Evolutionary conservation across 2,888 invertebrate species (phyloP).

Genomic region (Craniophora ligustri): DNA sequence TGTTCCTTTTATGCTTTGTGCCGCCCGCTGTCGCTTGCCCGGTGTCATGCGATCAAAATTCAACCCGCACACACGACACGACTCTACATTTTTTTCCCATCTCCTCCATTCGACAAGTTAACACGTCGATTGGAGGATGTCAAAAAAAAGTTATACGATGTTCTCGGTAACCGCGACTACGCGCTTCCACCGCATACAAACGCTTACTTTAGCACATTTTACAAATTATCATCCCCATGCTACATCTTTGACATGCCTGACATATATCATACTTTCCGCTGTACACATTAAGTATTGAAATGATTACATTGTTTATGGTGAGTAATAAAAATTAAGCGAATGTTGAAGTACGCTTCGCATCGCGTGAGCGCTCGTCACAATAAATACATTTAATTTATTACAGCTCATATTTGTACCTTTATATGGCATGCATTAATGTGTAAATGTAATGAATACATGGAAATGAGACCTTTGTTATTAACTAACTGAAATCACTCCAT

Average conservation of each 20-base stretch:
- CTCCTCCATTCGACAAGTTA: conserved; percentile 71
- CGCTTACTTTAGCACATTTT: conserved; percentile 60
- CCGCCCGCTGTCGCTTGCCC: conserved; percentile 51
- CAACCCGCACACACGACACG: conserved; percentile 65
- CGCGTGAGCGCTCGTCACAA: conserved; percentile 65
- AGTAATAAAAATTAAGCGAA: conserved; percentile 57
- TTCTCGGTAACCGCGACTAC: conserved; percentile 60
- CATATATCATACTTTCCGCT: conserved; percentile 47
- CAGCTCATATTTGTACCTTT: conserved; percentile 56
- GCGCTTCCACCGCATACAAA: conserved; percentile 66
- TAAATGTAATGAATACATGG: conserved; percentile 69
- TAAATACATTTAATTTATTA: conserved; percentile 66
- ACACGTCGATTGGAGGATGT: conserved; percentile 75
- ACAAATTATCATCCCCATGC: conserved; percentile 59
- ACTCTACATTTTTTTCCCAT: conserved; percentile 69
- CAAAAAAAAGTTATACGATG: conserved; percentile 67
- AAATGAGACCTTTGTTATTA: conserved; percentile 63
- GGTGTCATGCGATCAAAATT: conserved; percentile 70
- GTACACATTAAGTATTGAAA: conserved; percentile 61
- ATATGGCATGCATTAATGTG: conserved; percentile 61
- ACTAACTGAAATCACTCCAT: conserved; percentile 63
- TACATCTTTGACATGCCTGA: conserved; percentile 55
- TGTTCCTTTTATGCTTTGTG: conserved; percentile 44
- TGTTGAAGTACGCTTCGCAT: conserved; percentile 58
- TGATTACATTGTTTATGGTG: conserved; percentile 58